These are phyloP conservation scores for Chrysemys picta DNA, from an alignment of 2,113 vertebrate species.

Conservation along the genomic window DNA sequence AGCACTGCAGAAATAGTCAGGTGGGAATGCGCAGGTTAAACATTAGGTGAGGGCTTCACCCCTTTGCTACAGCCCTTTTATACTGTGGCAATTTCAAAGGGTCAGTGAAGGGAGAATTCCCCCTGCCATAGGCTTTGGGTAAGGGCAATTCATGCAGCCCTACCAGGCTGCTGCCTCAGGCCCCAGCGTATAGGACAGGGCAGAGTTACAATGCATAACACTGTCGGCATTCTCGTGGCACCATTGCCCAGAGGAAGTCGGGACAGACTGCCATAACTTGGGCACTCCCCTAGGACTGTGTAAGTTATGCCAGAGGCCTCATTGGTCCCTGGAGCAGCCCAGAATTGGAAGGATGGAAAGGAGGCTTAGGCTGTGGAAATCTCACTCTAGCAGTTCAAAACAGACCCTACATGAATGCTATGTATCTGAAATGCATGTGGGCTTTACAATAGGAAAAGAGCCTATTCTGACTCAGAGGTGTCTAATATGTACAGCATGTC, in stretches of 20 bases:
- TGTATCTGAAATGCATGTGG: no score
- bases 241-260: not conserved
- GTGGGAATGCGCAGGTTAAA: not conserved
- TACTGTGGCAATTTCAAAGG: not conserved
- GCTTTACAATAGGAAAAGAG: no score
- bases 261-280: not conserved
- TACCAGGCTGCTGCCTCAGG: not conserved
- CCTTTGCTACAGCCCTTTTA: not conserved
- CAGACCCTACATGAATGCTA: not conserved
- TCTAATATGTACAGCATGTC: no score
- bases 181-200: not conserved
- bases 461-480: no score
- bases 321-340: not conserved
- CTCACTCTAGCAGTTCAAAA: no score
- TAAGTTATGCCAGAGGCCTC: not conserved
- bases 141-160: no score
- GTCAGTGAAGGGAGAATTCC: not conserved
- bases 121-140: no score
- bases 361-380: not conserved
- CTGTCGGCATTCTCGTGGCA: not conserved
- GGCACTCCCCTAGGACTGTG: not conserved
- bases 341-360: not conserved
- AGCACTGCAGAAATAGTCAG: not conserved
- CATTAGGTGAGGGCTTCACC: not conserved
- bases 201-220: not conserved